A percentile compares a stretch with the other conserved stretches of the same genome.
These are phyloP conservation scores for Aphelocoma coerulescens DNA, from an alignment of 2,113 vertebrate genomes.

Conservation along the genomic window DNA sequence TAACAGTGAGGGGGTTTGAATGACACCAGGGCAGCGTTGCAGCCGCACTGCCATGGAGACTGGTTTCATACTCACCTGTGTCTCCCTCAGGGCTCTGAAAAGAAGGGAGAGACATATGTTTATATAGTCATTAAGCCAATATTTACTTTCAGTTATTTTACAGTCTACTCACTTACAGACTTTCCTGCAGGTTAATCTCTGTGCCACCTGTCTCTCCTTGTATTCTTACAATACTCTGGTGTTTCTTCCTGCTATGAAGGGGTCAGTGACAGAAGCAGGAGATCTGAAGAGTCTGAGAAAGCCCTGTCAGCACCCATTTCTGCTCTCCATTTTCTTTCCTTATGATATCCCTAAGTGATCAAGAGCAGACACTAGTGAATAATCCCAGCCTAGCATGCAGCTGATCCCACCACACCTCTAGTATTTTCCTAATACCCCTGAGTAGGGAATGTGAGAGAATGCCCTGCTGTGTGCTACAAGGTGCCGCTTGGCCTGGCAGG, in stretches of 20 bases:
- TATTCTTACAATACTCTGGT: background rate
- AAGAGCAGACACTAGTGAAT: background rate
- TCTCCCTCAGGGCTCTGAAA: background rate
- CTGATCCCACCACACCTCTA: background rate
- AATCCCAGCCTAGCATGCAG: background rate
- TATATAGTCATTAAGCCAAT: background rate
- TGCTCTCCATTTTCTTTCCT: background rate
- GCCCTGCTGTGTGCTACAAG: background rate
- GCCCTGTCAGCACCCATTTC: background rate
- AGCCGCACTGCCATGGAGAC: background rate
- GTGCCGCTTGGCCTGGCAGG: background rate
- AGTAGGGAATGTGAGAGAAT: background rate
- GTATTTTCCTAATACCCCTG: background rate
- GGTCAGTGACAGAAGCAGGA: background rate
- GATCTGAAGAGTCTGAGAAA: background rate
- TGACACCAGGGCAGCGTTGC: background rate
- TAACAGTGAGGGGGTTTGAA: background rate
- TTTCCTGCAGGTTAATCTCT: background rate
- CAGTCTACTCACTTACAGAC: background rate
- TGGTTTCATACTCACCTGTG: background rate
- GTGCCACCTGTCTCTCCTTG: background rate
- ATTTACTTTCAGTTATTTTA: slow-evolving; percentile 3
- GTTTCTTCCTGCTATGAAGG: background rate
- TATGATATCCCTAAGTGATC: background rate
- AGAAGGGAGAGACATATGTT: background rate